Conservation (phyloP, 2,888 invertebrate species). For the Agrochola lota region DNA sequence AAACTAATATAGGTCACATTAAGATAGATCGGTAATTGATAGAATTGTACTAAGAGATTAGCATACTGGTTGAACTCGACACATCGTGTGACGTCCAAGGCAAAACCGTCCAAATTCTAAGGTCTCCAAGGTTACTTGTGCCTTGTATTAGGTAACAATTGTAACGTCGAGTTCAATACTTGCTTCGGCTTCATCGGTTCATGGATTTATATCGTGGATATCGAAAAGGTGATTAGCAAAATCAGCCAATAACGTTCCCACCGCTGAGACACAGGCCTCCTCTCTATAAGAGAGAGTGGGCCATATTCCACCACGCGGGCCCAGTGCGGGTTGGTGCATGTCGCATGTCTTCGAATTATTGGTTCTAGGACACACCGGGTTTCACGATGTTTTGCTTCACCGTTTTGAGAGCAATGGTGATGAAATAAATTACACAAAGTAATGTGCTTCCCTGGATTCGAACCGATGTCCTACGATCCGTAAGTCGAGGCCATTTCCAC, state of each 20-base stretch:
- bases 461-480: too few species aligned
- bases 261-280: background rate
- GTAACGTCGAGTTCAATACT: background rate
- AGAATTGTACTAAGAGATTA: constrained; percentile 35
- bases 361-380: too few species aligned
- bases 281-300: too few species aligned
- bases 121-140: constrained; percentile 15
- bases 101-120: constrained; percentile 33
- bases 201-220: background rate
- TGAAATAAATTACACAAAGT: too few species aligned
- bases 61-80: constrained; percentile 56
- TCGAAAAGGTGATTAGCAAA: background rate
- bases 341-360: too few species aligned
- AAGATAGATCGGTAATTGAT: constrained; percentile 3
- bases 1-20: constrained; percentile 10
- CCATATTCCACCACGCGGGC: too few species aligned
- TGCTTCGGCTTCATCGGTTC: background rate
- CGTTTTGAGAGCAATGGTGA: too few species aligned
- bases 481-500: too few species aligned
- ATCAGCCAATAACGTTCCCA: too few species aligned
- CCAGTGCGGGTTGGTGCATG: too few species aligned
- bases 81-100: constrained; percentile 28
- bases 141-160: constrained; percentile 18
- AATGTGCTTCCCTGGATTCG: too few species aligned
- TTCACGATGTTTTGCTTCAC: too few species aligned